A percentile compares a stretch with the other conserved stretches of the same genome.
phyloP scores from a whole-genome alignment of 2,797 vertebrate species.

The Tokudaia tokunoshimensis region DNA sequence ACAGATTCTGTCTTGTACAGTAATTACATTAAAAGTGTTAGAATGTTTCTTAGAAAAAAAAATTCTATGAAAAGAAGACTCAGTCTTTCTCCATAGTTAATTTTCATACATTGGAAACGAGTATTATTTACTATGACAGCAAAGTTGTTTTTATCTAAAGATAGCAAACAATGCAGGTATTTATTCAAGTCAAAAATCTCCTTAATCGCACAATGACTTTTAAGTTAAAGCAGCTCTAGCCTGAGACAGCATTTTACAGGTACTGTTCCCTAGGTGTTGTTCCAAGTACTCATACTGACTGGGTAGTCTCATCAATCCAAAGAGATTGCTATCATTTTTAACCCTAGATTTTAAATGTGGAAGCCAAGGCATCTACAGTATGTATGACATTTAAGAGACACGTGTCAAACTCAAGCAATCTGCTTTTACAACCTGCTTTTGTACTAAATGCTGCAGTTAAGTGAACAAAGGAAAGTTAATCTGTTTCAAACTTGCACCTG shows the following conservation, averaged over 20 bases:
- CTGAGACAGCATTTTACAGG: neutral
- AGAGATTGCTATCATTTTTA: neutral
- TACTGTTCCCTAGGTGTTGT: neutral
- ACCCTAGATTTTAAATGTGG: neutral
- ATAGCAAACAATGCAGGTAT: neutral
- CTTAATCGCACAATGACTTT: neutral
- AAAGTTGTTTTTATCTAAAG: neutral
- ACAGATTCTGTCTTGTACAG: neutral
- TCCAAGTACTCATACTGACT: neutral
- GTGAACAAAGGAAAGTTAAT: constrained; percentile 22
- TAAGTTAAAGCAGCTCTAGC: constrained; percentile 40
- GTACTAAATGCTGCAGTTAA: neutral
- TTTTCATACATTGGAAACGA: constrained; percentile 28
- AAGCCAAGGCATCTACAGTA: neutral
- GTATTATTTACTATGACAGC: neutral
- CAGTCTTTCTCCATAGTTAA: neutral
- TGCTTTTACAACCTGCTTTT: neutral
- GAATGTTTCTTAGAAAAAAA: neutral
- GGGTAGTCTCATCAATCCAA: neutral
- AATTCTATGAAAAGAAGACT: neutral
- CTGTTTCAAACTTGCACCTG: constrained; percentile 14
- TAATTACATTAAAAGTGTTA: constrained; percentile 44
- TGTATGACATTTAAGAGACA: neutral
- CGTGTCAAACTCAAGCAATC: constrained; percentile 14
- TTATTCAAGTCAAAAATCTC: neutral